A percentile compares a stretch with the other conserved stretches of the same genome.
These are phyloP conservation scores for Casuarius casuarius DNA, from an alignment of 2,113 vertebrate genomes.

Conservation along the genomic window DNA sequence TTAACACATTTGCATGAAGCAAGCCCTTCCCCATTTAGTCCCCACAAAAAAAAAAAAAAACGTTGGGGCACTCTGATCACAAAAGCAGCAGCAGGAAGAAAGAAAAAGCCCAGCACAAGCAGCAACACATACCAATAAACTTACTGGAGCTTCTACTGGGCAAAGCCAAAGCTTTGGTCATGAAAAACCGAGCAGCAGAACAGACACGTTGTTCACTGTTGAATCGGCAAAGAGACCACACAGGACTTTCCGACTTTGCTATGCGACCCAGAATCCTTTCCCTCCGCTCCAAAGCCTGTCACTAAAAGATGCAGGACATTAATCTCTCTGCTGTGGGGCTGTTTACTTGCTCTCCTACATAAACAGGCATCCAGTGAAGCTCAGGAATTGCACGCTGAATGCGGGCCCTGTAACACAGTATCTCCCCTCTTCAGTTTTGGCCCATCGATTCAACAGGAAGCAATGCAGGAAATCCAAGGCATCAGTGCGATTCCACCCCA, in stretches of 20 bases:
- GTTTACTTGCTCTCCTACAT: neutral
- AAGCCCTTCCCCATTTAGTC: neutral
- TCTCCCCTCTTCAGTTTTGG: neutral
- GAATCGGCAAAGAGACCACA: neutral
- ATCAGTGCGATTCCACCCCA: constrained; percentile 37
- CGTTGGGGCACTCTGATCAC: neutral
- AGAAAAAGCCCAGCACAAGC: neutral
- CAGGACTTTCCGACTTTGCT: accelerated
- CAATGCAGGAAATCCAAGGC: constrained; percentile 70
- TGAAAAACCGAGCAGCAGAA: neutral
- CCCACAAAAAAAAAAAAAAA: neutral
- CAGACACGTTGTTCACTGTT: accelerated
- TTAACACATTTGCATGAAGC: neutral
- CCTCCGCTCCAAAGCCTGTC: neutral
- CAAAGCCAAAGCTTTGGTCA: neutral
- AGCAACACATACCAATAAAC: neutral
- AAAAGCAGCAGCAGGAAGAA: constrained; percentile 2
- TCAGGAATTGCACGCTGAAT: neutral
- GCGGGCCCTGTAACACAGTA: neutral
- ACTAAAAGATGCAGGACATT: neutral
- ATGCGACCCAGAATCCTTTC: neutral
- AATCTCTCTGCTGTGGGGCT: neutral
- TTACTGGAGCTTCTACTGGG: neutral
- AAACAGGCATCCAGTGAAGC: accelerated
- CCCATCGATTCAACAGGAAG: constrained; percentile 43